phyloP scores from a whole-genome alignment of 2,113 vertebrate genomes.

The Caranx ignobilis region DNA sequence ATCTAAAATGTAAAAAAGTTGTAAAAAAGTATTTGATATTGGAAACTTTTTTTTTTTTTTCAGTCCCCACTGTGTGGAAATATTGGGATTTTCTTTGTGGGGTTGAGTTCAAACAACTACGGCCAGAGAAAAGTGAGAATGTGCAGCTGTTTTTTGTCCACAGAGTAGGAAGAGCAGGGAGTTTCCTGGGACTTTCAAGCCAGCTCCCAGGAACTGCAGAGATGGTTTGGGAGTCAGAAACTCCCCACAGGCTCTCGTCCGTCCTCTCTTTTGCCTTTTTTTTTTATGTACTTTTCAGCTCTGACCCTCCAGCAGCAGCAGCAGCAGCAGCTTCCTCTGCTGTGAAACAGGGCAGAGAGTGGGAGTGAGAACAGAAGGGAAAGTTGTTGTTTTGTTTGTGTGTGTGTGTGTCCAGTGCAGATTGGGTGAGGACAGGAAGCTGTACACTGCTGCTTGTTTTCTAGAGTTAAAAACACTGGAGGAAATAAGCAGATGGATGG shows the following conservation, averaged over 20 bases:
- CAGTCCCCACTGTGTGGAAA: not conserved
- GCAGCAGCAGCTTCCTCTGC: slow-evolving; percentile 70
- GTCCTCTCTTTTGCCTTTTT: slow-evolving; percentile 17
- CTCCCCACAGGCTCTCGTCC: slow-evolving; percentile 64
- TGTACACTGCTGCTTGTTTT: slow-evolving; percentile 20
- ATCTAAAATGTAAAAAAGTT: not conserved
- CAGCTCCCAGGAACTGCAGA: slow-evolving; percentile 65
- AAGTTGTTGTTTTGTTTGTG: slow-evolving; percentile 34
- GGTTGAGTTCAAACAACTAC: slow-evolving; percentile 54
- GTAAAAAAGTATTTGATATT: not conserved
- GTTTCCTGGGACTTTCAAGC: slow-evolving; percentile 71
- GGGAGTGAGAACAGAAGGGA: slow-evolving; percentile 74
- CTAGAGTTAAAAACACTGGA: not conserved
- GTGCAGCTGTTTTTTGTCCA: slow-evolving; percentile 74
- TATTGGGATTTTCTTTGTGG: not conserved
- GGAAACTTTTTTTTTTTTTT: too few relatives aligned
- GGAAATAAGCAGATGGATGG: slow-evolving; percentile 13
- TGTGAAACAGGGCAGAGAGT: slow-evolving; percentile 71
- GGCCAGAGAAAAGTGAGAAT: slow-evolving; percentile 68
- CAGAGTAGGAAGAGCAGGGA: slow-evolving; percentile 66
- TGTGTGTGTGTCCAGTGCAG: not conserved
- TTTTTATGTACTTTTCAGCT: slow-evolving; percentile 14
- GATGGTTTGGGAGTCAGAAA: slow-evolving; percentile 62
- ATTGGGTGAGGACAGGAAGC: slow-evolving; percentile 57
- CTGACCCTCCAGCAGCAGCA: slow-evolving; percentile 58